Evolutionary conservation across 2,888 invertebrate genomes (phyloP), one percentile per base, ranked within the genome.

Genomic region (Zaprionus lineosus): DNA sequence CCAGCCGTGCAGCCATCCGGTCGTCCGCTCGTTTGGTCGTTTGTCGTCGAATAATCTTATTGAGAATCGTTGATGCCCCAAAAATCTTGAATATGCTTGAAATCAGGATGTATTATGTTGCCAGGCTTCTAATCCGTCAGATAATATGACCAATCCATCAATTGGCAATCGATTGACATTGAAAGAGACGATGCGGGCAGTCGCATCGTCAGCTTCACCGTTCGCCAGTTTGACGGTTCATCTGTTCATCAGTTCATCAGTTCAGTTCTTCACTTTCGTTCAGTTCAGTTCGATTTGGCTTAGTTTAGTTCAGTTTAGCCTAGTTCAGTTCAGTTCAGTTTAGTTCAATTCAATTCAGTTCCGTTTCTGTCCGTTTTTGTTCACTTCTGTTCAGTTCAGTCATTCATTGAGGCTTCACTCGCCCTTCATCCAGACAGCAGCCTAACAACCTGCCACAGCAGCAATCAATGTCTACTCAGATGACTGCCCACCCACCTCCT

Each of bases 361-460:
- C n/a, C n/a, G n/a, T n/a, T 43, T 34, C 21, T 21, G 36, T 50
- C 62, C 34, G 31, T 52, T 60, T 44, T 19, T 11, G 24, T 44
- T 52, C 26, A 39, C 43, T 43, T 29, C 31, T 12, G 33, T 33
- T 31, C 19, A 26, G 40, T 52, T 61, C 48, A 66, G 59, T 65
- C 74, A 59, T 58, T 70, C 74, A 69, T 50, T 47, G 69, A 53
- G 57, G 59, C 69, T 41, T 41, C 52, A 39, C 18, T 29, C 52
- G 61, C 48, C 52, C n/a, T 47, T 44, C 55, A 61, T 33, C 48
- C 48, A 33, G 50, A 60, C 52, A 55, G 63, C 61, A 70, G 62
- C 82, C 78, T 82, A 78, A 78, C 78, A 82, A 82, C 78, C 82
- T 78, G 78, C 78, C 78, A 78, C 72, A 69, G 66, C 69, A 74